A percentile compares a stretch with the other conserved stretches of the same genome.
Evolutionary conservation across 2,888 invertebrate species (phyloP).

Genomic region (Molorchus minor): DNA sequence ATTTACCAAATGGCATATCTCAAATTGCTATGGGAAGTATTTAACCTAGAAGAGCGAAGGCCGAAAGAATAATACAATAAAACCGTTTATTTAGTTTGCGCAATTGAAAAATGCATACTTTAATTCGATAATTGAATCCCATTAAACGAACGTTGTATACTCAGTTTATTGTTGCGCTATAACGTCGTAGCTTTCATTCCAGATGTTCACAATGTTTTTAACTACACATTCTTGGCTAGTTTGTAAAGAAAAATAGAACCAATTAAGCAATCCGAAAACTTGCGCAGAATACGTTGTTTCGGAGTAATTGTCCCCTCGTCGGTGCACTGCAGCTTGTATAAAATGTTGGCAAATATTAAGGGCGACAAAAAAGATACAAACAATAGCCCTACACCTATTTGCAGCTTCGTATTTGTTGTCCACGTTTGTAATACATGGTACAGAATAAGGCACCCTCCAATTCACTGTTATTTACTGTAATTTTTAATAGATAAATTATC

Average conservation of each 20-base stretch:
- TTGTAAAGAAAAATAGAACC: neutral
- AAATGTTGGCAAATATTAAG: too few species aligned
- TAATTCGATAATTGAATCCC: conserved; percentile 31
- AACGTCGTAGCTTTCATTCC: neutral
- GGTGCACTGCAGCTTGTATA: neutral
- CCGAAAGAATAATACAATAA: conserved; percentile 33
- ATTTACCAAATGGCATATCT: neutral
- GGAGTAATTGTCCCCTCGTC: neutral
- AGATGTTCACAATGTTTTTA: neutral
- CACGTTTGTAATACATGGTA: too few species aligned
- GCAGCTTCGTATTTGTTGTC: too few species aligned
- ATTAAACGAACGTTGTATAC: neutral
- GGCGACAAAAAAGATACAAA: too few species aligned
- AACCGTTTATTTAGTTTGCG: conserved; percentile 25
- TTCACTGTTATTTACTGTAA: too few species aligned
- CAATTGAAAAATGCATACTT: conserved; percentile 38
- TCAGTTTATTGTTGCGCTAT: neutral
- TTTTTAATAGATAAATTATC: too few species aligned
- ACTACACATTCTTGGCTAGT: neutral
- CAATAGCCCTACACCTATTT: too few species aligned
- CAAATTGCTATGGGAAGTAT: conserved; percentile 8
- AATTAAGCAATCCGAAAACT: neutral
- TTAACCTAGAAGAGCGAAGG: conserved; percentile 26
- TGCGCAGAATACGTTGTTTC: neutral
- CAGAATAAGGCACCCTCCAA: too few species aligned